phyloP scores from a whole-genome alignment of 2,113 vertebrate species.

The Sigmodon hispidus region DNA sequence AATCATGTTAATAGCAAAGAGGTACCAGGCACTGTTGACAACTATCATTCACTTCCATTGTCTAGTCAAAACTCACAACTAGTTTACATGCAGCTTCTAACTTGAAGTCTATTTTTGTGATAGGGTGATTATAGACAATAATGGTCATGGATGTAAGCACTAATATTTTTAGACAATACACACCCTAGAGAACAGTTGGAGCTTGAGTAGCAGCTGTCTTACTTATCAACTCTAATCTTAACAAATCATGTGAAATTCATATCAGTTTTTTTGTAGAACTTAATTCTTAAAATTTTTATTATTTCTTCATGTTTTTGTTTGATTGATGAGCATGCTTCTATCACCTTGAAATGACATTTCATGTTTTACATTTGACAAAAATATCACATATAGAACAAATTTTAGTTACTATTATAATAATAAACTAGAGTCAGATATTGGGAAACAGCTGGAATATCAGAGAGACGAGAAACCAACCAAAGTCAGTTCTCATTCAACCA shows the following conservation, averaged over 20 bases:
- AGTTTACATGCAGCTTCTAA: slow-evolving; percentile 17
- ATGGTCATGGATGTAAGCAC: background rate
- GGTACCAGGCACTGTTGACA: background rate
- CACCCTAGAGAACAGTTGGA: background rate
- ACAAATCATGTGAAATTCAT: background rate
- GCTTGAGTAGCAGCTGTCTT: background rate
- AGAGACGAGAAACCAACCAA: no score
- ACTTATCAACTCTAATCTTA: background rate
- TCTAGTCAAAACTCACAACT: background rate
- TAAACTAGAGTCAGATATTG: no score
- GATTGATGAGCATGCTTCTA: background rate
- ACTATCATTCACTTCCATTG: background rate
- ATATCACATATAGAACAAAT: background rate
- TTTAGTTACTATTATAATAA: no score
- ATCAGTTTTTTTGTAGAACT: background rate
- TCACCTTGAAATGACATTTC: background rate
- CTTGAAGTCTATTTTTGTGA: slow-evolving; percentile 47
- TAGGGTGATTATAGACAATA: slow-evolving; percentile 32
- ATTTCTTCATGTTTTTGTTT: background rate
- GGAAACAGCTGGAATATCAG: no score
- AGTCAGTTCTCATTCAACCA: no score
- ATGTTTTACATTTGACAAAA: background rate
- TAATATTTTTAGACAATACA: slow-evolving; percentile 3
- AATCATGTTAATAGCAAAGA: background rate
- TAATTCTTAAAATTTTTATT: background rate